These are phyloP conservation scores for Steinernema carpocapsae DNA, from an alignment of 2,888 invertebrate species.

Conservation along the genomic window DNA sequence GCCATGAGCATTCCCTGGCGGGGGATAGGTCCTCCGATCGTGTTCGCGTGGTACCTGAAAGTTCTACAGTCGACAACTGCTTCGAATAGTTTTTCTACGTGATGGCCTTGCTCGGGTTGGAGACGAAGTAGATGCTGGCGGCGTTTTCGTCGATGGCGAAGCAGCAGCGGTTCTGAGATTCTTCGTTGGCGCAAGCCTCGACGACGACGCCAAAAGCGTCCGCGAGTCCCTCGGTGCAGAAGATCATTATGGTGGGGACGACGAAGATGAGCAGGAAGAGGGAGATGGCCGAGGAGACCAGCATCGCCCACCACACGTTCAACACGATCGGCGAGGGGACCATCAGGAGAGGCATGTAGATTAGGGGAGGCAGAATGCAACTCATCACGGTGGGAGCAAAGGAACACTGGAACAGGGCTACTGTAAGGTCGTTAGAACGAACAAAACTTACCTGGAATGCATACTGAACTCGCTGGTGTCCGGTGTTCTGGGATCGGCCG, in stretches of 20 bases:
- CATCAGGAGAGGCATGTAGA: conserved; percentile 55
- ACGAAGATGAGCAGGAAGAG: conserved; percentile 59
- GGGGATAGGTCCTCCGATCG: conserved; percentile 23
- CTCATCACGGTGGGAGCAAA: conserved; percentile 43
- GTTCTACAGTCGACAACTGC: background rate
- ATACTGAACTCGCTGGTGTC: conserved; percentile 60
- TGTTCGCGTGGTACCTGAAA: conserved; percentile 36
- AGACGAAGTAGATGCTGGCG: conserved; percentile 49
- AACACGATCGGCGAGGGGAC: conserved; percentile 57
- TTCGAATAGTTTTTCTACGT: background rate
- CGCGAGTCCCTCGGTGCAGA: conserved; percentile 58
- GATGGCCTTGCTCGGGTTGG: conserved; percentile 17
- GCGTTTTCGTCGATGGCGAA: conserved; percentile 27
- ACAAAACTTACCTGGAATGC: conserved; percentile 59
- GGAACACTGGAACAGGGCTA: background rate
- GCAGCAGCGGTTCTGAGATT: background rate
- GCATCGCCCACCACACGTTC: conserved; percentile 61
- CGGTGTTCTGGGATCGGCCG: conserved; percentile 55
- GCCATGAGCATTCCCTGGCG: conserved; percentile 37
- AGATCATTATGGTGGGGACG: conserved; percentile 60
- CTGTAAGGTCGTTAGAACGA: conserved; percentile 2
- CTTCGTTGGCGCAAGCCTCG: background rate
- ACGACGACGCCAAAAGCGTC: conserved; percentile 45
- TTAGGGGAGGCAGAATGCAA: conserved; percentile 51
- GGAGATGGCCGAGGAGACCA: conserved; percentile 53